Base-by-base conservation (phyloP, 2,797 vertebrate genomes). In the Notamacropus eugenii region DNA sequence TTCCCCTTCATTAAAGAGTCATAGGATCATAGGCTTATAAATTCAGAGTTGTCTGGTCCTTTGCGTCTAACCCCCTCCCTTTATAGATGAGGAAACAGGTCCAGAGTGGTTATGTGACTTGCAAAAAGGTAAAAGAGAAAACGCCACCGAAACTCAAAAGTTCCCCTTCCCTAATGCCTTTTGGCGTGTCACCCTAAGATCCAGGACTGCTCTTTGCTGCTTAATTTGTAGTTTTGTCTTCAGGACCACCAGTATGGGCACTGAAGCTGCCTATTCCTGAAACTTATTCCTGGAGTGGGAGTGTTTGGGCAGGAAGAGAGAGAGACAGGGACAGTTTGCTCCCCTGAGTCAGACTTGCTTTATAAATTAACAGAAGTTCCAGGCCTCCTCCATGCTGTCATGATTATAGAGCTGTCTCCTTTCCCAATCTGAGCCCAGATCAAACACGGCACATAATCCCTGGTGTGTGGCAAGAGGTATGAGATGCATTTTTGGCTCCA, bases 11-110 rank as follows among this genome's bases (percentile, higher is more conserved):
- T 14, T 87, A 50, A 27, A 67, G 59, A 50, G 74, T 87, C 40
- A 87, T 87, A 50, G 40, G 31, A 50, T 87, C 74, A 87, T 10
- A 87, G 24, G 74, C 24, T 46, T 46, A 46, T 87, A 87, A 40
- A 46, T 82, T 46, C 46, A 50, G 74, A 50, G 24, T 87, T 46
- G 74, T 24, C 9, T 0, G 40, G 9, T 24, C 22, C 40, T n/a
- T 74, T 67, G 14, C n/a, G 4, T 67, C 34, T 67, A 67, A 67
- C 19, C 58, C 29, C 2, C 34, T 67, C 14, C n/a, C 46, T 40
- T 82, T 40, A 82, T 82, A 82, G n/a, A 0, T 4, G 9, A n/a
- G 46, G 24, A 87, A 1, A 0, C 0, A 34, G 11, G 6, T 22
- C 24, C 40, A n/a, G 62, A 90, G 55, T 31, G 0, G 40, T 87